Evolutionary conservation across 2,888 invertebrate species (phyloP).

Genomic region (Drosophila rubida): DNA sequence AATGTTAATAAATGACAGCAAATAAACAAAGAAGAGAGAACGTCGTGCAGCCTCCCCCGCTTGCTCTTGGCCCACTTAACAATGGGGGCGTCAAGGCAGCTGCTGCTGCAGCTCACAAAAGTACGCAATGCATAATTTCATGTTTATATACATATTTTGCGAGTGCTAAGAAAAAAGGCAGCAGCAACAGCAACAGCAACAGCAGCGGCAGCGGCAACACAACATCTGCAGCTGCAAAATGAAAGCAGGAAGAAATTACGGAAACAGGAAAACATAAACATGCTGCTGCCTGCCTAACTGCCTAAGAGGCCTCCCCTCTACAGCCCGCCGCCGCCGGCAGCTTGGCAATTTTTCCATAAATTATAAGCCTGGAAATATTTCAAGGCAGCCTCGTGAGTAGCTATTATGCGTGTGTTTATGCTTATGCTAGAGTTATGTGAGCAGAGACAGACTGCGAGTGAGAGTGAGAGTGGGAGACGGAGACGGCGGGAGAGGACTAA

Average conservation of each 20-base stretch:
- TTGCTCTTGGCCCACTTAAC: slow-evolving; percentile 12
- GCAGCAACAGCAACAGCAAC: slow-evolving; percentile 9
- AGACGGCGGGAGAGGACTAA: slow-evolving; percentile 1
- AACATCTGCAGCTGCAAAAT: slow-evolving; percentile 46
- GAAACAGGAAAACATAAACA: slow-evolving; percentile 80
- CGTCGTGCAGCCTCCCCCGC: not conserved
- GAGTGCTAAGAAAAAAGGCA: slow-evolving; percentile 50
- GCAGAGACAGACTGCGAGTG: not conserved
- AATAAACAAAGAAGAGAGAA: slow-evolving; percentile 15
- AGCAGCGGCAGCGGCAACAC: not conserved
- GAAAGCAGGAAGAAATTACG: slow-evolving; percentile 76
- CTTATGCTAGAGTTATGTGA: slow-evolving; percentile 24
- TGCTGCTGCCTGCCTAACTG: slow-evolving; percentile 60
- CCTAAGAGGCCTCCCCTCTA: slow-evolving; percentile 7
- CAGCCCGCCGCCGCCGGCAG: not conserved
- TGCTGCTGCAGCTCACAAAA: slow-evolving; percentile 35
- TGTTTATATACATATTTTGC: slow-evolving; percentile 39
- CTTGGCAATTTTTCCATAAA: slow-evolving; percentile 70
- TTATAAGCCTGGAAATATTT: slow-evolving; percentile 71
- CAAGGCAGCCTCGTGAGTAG: slow-evolving; percentile 69
- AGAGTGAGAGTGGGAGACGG: not conserved
- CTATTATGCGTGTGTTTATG: slow-evolving; percentile 53
- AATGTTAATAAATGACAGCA: slow-evolving; percentile 17
- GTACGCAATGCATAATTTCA: slow-evolving; percentile 57
- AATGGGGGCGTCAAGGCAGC: slow-evolving; percentile 24